Evolutionary conservation across 92 coral and sea anemone genomes (phyloP).

Genomic region (Siderastrea siderea): DNA sequence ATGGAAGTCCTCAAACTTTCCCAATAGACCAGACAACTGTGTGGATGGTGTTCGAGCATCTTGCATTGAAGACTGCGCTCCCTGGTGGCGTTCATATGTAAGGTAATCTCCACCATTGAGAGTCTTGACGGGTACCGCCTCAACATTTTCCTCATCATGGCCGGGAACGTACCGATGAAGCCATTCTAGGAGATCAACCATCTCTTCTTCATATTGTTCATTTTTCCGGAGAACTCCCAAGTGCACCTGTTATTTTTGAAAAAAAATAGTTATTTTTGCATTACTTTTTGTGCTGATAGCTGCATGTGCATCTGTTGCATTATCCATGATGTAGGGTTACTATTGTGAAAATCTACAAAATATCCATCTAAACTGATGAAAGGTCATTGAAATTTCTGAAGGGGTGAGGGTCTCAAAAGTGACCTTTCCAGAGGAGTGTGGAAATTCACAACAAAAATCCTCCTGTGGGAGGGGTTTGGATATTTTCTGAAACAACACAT

Average conservation of each 20-base stretch:
- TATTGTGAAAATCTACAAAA: too few species aligned
- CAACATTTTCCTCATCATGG: constrained; percentile 24
- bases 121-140: constrained; percentile 17
- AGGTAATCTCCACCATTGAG: constrained; percentile 70
- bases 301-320: too few species aligned
- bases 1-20: constrained; percentile 65
- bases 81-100: constrained; percentile 63
- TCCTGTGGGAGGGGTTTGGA: too few species aligned
- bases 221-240: constrained; percentile 63
- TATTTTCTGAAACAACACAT: too few species aligned
- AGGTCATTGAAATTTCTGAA: too few species aligned
- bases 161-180: constrained; percentile 62
- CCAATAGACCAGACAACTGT: constrained; percentile 52
- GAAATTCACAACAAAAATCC: too few species aligned
- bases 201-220: constrained; percentile 65
- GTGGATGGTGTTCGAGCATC: constrained; percentile 74
- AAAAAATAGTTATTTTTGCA: not conserved
- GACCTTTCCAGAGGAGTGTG: too few species aligned
- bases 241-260: constrained; percentile 36
- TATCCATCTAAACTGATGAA: too few species aligned
- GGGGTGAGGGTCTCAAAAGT: too few species aligned
- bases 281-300: too few species aligned
- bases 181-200: constrained; percentile 52
- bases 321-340: too few species aligned
- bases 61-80: constrained; percentile 69